Base-by-base conservation (phyloP, 2,888 invertebrate genomes). In the Hirtodrosophila confusa region DNA sequence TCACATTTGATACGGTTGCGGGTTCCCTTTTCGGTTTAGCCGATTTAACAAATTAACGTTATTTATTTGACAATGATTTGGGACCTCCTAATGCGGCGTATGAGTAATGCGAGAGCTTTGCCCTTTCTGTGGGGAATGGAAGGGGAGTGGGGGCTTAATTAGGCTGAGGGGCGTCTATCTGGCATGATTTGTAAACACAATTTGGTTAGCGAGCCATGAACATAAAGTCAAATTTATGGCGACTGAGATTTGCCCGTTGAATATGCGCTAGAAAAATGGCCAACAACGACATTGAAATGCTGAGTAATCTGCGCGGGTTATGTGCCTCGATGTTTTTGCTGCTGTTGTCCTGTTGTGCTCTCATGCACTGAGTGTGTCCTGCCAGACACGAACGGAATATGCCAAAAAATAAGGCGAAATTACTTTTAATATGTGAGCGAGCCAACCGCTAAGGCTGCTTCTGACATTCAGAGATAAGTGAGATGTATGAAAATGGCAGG, bases 151-250 rank as follows among this genome's bases (percentile, higher is more conserved):
- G 27, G 33, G 68, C 70, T 68, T 80, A 86, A 80, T 86, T 80
- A 84, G 78, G 58, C 63, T 53, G 41, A 29, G 62, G 11, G 9
- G 56, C 60, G 36, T 58, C 58, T 60, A 71, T 69, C 70, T 75
- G 82, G 64, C 64, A 73, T 85, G 85, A 86, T 87, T 87, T 85
- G 88, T 67, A 74, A 85, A 74, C 83, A 86, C 74, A 72, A 88
- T 83, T 88, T 80, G 79, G 80, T 75, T 77, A 66, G 71, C 88
- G 76, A 79, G 73, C 76, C 78, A 87, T 74, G 78, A 74, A 86
- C 78, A 89, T 86, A 86, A 89, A 87, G 80, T 89, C 78, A 68
- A 82, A 87, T 87, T 87, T 88, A 87, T 87, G 66, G 82, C 86
- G 54, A 66, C 79, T 68, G 71, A 87, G 86, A 87, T 87, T 87